Evolutionary conservation across 2,797 vertebrate species (phyloP).

Genomic region (Ptychadena robeensis): DNA sequence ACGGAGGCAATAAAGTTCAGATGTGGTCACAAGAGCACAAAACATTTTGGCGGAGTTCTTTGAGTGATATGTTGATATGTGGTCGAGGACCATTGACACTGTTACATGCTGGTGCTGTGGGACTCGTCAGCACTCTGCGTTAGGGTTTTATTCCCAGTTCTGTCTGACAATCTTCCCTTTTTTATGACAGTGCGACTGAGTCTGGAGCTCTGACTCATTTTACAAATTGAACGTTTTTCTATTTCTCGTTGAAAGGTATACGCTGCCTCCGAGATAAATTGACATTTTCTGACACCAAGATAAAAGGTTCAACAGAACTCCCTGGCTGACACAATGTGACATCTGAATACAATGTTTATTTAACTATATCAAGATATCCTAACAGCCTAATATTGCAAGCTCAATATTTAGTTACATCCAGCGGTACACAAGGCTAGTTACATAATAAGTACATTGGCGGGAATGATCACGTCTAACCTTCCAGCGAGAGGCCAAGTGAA

Average conservation of each 20-base stretch:
- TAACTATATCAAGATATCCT: conserved; percentile 33
- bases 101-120: conserved; percentile 30
- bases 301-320: conserved; percentile 52
- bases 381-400: conserved; percentile 9
- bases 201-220: conserved; percentile 55
- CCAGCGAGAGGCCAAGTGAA: background rate
- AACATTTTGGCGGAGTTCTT: conserved; percentile 18
- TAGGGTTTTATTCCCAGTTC: conserved; percentile 45
- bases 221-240: conserved; percentile 55
- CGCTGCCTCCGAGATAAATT: conserved; percentile 51
- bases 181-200: conserved; percentile 53
- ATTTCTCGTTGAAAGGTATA: conserved; percentile 54
- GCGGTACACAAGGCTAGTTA: conserved; percentile 2
- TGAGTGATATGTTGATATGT: conserved; percentile 36
- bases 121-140: conserved; percentile 41
- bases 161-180: conserved; percentile 45
- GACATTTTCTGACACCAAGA: conserved; percentile 57
- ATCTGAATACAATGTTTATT: conserved; percentile 60
- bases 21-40: conserved; percentile 19
- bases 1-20: conserved; percentile 9
- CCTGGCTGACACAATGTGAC: conserved; percentile 28
- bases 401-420: conserved; percentile 12
- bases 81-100: conserved; percentile 37
- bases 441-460: conserved; percentile 20
- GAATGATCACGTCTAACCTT: background rate